Evolutionary conservation across 2,888 invertebrate species (phyloP).

Genomic region (Bursaphelenchus okinawaensis): DNA sequence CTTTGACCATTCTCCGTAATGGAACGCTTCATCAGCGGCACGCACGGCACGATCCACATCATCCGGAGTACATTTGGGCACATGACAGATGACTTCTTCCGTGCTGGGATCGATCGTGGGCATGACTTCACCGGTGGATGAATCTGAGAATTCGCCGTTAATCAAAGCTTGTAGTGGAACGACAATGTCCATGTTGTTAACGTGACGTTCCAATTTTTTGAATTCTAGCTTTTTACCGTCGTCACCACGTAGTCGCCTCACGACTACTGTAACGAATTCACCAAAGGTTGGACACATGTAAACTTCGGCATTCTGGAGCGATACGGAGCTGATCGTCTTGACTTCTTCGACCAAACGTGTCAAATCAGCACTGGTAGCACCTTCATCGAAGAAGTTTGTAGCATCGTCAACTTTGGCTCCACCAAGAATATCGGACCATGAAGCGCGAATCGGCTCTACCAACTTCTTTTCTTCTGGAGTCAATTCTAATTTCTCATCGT

Average conservation of each 20-base stretch:
- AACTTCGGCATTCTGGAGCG: conserved; percentile 75
- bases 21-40: conserved; percentile 69
- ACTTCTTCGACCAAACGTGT: conserved; percentile 86
- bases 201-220: conserved; percentile 62
- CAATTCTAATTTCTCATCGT: conserved; percentile 62
- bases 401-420: conserved; percentile 65
- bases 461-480: conserved; percentile 71
- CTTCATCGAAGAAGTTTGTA: conserved; percentile 86
- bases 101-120: conserved; percentile 75
- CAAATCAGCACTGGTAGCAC: conserved; percentile 97
- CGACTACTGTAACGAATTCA: conserved; percentile 71
- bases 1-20: conserved; percentile 79
- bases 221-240: conserved; percentile 41
- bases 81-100: conserved; percentile 66
- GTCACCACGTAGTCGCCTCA: conserved; percentile 66
- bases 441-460: conserved; percentile 63
- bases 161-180: conserved; percentile 87
- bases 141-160: conserved; percentile 79
- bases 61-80: conserved; percentile 68
- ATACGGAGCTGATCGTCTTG: conserved; percentile 61
- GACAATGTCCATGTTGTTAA: conserved; percentile 76
- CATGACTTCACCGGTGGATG: conserved; percentile 66
- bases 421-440: conserved; percentile 78
- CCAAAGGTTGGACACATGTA: conserved; percentile 84
- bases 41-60: conserved; percentile 83